phyloP scores from a whole-genome alignment of 1,140 invertebrate species.

The Hylaeus volcanicus region DNA sequence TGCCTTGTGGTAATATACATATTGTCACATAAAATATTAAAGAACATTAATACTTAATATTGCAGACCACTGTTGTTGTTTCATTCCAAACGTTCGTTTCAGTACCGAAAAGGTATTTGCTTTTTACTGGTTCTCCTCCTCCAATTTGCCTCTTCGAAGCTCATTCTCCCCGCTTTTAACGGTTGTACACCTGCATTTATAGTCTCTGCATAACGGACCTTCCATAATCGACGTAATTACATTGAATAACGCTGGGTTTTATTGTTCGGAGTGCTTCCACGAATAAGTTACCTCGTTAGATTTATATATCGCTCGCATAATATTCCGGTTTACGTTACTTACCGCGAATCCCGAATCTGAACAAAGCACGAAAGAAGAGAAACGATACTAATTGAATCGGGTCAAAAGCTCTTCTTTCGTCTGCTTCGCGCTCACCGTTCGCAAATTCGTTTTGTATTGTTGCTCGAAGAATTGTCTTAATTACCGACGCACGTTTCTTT shows the following conservation, averaged over 20 bases:
- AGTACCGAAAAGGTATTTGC: neutral
- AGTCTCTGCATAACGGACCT: slow-evolving; percentile 10
- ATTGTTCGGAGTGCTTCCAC: neutral
- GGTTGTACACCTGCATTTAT: neutral
- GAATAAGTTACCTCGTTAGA: slow-evolving; percentile 3
- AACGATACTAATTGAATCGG: neutral
- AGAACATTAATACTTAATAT: too few species aligned
- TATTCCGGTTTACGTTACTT: too few species aligned
- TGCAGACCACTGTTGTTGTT: neutral
- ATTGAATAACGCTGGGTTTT: neutral
- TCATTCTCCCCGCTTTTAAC: neutral
- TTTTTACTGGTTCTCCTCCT: neutral
- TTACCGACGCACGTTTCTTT: neutral
- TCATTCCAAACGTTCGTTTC: neutral
- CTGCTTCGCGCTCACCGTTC: neutral
- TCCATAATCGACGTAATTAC: slow-evolving; percentile 7
- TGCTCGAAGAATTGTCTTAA: neutral
- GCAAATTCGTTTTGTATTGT: neutral
- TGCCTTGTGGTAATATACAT: too few species aligned
- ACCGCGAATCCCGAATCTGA: neutral
- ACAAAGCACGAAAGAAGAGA: neutral
- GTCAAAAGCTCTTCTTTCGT: neutral
- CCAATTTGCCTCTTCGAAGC: neutral
- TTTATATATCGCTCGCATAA: slow-evolving; percentile 3
- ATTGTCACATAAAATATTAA: too few species aligned